Evolutionary conservation across 2,888 invertebrate genomes (phyloP), one percentile per base, ranked within the genome.

Genomic region (Phengaris alcon): DNA sequence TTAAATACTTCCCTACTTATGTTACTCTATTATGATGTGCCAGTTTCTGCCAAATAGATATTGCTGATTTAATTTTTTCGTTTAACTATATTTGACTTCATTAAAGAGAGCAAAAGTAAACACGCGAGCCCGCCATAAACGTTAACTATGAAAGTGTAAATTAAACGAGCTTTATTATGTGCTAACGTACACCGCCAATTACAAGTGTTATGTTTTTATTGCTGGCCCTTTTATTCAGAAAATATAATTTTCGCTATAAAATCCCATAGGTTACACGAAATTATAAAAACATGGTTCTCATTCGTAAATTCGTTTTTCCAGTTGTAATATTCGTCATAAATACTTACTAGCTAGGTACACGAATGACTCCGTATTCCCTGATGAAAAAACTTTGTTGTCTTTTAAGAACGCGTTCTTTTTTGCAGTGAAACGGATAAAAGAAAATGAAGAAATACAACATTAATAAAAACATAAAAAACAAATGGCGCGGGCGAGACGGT

Each of bases 71-170:
- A 55, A 55, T 55, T 69, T 69, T n/a, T 70, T 74, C 48, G 51
- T 74, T 59, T 59, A 72, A 35, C 51, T 64, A 1, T 68, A 74
- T 74, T 74, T 72, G 13, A 52, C 35, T 54, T 68, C 55, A 54
- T 55, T 74, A 64, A 35, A 64, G 59, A 59, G 59, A 59, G 59
- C 64, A 64, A 35, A 64, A 59, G 59, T 22, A 0, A 59, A 12
- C 64, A 64, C 64, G 64, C 64, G 35, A 64, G 64, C 64, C 1
- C 9, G 64, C 64, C 64, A 13, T 64, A 64, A 64, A 35, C 10
- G 59, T 52, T 12, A 5, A 12, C 64, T 59, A 22, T 59, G 9
- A 64, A 44, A 64, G 12, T 64, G 64, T 64, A 64, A 64, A 64
- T 64, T 64, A 64, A 48, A 13, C 64, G 35, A 64, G 64, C 35